Percentiles rank a stretch among this genome's conserved stretches.
Evolutionary conservation across 2,888 invertebrate genomes (phyloP).

Genomic region (Synanthedon andrenaeformis): DNA sequence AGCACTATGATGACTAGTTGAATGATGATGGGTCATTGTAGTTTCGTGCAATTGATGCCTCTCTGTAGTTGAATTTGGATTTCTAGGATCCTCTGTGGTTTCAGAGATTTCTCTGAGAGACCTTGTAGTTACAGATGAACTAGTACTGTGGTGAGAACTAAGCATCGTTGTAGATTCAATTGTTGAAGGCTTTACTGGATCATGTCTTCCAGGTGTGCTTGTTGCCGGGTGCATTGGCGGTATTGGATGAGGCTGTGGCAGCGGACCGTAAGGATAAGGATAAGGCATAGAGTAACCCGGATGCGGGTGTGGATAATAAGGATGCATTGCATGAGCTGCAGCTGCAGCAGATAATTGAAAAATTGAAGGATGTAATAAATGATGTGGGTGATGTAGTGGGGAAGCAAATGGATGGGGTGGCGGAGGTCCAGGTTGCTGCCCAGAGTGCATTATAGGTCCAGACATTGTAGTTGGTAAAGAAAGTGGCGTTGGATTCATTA

Average conservation of each 20-base stretch:
- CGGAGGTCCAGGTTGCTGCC: conserved; percentile 78
- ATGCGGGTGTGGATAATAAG: conserved; percentile 78
- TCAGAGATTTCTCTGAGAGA: conserved; percentile 72
- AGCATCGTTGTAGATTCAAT: conserved; percentile 77
- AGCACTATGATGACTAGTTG: conserved; percentile 74
- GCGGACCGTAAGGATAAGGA: conserved; percentile 79
- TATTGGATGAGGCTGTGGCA: conserved; percentile 80
- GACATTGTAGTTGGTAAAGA: conserved; percentile 75
- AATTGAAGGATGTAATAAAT: conserved; percentile 75
- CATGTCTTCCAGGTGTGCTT: conserved; percentile 57
- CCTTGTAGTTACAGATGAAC: conserved; percentile 78
- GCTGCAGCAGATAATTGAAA: conserved; percentile 71
- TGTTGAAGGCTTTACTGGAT: conserved; percentile 61
- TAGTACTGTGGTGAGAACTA: conserved; percentile 78
- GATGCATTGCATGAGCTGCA: conserved; percentile 76
- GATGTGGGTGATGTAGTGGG: conserved; percentile 80
- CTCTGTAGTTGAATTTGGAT: conserved; percentile 62
- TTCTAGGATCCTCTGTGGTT: conserved; percentile 56
- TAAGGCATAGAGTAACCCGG: conserved; percentile 78
- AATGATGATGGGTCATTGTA: conserved; percentile 75
- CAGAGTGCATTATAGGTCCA: conserved; percentile 79
- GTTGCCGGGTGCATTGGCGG: conserved; percentile 73
- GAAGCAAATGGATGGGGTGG: conserved; percentile 77
- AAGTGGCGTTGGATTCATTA: conserved; percentile 72
- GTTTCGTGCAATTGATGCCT: conserved; percentile 75